A percentile compares a stretch with the other conserved stretches of the same genome.
These are phyloP conservation scores for Bombus waltoni DNA, from an alignment of 1,140 invertebrate species.

Conservation along the genomic window DNA sequence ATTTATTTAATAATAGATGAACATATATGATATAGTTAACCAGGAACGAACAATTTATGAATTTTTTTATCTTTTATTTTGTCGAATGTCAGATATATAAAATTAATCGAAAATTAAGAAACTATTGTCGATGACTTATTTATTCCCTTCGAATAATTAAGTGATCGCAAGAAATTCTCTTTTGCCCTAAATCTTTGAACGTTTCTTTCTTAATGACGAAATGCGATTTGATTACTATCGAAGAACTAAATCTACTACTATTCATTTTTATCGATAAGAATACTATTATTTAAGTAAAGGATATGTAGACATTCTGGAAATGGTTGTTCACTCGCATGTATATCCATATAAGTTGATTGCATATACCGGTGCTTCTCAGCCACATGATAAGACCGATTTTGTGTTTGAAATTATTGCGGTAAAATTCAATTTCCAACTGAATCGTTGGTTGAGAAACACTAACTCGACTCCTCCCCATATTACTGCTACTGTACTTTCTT, in stretches of 20 bases:
- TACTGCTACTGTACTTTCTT: not conserved
- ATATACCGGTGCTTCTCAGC: slow-evolving; percentile 35
- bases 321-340: slow-evolving; percentile 62
- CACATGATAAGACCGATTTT: not conserved
- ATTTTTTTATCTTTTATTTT: too few relatives aligned
- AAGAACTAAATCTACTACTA: slow-evolving; percentile 20
- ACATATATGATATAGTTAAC: not conserved
- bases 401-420: too few relatives aligned
- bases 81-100: not conserved
- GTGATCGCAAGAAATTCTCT: too few relatives aligned
- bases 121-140: too few relatives aligned
- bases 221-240: not conserved
- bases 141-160: too few relatives aligned
- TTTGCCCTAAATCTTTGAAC: too few relatives aligned
- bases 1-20: not conserved
- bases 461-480: not conserved
- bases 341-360: slow-evolving; percentile 28
- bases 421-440: not conserved
- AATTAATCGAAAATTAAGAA: not conserved
- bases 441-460: slow-evolving; percentile 13
- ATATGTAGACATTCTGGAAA: slow-evolving; percentile 56
- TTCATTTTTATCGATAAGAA: slow-evolving; percentile 32
- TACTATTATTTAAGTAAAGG: slow-evolving; percentile 5
- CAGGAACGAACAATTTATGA: not conserved
- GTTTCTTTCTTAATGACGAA: not conserved